Evolutionary conservation across 2,888 invertebrate genomes (phyloP).

Genomic region (Sericinus montela): DNA sequence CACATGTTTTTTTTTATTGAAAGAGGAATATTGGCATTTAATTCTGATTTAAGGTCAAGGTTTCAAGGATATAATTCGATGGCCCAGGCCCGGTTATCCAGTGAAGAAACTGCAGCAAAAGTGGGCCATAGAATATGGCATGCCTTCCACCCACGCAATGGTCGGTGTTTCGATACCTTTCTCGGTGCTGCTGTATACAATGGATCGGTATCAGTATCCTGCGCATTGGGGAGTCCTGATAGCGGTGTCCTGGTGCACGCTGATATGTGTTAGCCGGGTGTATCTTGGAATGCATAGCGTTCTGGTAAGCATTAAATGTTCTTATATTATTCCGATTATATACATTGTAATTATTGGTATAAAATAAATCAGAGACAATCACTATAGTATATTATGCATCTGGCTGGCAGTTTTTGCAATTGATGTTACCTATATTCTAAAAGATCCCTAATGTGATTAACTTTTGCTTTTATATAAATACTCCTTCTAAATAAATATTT

Average conservation of each 20-base stretch:
- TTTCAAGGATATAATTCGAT: conserved; percentile 91
- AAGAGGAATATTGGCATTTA: no score
- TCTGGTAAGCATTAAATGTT: conserved; percentile 86
- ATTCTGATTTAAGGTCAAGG: conserved; percentile 84
- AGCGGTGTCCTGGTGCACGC: conserved; percentile 83
- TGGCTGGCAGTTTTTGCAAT: no score
- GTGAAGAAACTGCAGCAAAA: conserved; percentile 90
- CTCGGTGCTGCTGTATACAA: conserved; percentile 88
- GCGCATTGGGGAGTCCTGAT: conserved; percentile 77
- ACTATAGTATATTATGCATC: no score
- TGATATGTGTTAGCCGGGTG: conserved; percentile 91
- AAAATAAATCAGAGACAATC: no score
- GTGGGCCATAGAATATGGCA: conserved; percentile 95
- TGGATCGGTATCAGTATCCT: conserved; percentile 88
- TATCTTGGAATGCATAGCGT: conserved; percentile 97
- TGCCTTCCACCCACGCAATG: conserved; percentile 98
- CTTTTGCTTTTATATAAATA: no score
- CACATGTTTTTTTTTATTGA: no score
- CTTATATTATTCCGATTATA: neutral
- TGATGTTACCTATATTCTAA: no score
- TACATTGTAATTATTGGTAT: no score
- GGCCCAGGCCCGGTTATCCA: conserved; percentile 93
- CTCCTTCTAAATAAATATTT: no score
- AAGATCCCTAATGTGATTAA: no score
- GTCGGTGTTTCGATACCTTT: conserved; percentile 93